These are phyloP conservation scores for Calidris pugnax DNA, from an alignment of 2,113 vertebrate genomes.

Conservation along the genomic window DNA sequence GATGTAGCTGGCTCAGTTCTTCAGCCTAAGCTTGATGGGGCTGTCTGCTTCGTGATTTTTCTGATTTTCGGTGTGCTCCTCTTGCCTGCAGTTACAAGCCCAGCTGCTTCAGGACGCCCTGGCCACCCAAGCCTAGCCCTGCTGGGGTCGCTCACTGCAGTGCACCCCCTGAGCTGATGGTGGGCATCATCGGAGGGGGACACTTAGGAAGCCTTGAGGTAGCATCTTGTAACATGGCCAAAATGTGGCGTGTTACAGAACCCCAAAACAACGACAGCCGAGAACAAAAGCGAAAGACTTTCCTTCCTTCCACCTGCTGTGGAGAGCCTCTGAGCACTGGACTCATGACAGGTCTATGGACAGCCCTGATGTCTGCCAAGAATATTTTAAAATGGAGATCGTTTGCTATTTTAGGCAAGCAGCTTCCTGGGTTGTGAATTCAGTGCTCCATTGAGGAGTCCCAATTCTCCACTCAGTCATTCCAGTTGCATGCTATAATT, in stretches of 20 bases:
- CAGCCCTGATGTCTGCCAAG: neutral
- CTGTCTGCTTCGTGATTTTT: neutral
- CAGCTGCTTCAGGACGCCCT: neutral
- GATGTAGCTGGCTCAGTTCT: neutral
- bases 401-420: neutral
- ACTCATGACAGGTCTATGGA: neutral
- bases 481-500: slow-evolving; percentile 3
- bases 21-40: neutral
- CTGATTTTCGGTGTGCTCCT: neutral
- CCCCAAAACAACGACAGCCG: neutral
- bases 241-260: rapidly evolving
- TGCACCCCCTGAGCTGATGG: neutral
- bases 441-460: neutral
- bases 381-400: neutral
- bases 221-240: neutral
- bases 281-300: neutral
- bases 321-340: neutral
- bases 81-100: rapidly evolving
- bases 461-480: neutral
- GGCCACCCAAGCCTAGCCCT: neutral
- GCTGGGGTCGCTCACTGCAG: neutral
- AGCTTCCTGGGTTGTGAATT: neutral
- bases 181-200: neutral
- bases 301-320: neutral
- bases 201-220: neutral